Evolutionary conservation across 2,113 vertebrate genomes (phyloP).

Genomic region (Heterotilapia buettikoferi): DNA sequence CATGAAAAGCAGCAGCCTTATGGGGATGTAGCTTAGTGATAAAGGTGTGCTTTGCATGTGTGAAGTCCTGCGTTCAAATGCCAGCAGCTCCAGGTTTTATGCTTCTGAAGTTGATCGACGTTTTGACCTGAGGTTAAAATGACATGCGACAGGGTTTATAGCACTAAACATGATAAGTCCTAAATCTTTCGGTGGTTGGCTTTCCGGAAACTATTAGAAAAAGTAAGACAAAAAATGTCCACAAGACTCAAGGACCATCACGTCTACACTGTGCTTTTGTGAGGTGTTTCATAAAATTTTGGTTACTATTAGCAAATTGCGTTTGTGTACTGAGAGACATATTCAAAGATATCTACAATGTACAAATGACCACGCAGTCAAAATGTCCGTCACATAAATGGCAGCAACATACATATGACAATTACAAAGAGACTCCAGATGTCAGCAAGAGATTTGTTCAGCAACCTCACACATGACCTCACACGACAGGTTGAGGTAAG

Average conservation of each 20-base stretch:
- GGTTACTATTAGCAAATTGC: not conserved
- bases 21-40: too few relatives aligned
- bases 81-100: not conserved
- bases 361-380: not conserved
- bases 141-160: not conserved
- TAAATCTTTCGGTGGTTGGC: not conserved
- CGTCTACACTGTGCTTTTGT: not conserved
- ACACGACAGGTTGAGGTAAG: not conserved
- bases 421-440: not conserved
- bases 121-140: not conserved
- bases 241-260: not conserved
- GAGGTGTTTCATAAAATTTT: fast-evolving
- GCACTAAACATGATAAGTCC: fast-evolving
- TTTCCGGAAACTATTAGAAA: not conserved
- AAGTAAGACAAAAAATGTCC: not conserved
- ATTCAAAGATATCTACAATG: not conserved
- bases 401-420: fast-evolving
- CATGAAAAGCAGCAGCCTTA: not conserved
- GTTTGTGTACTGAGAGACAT: not conserved
- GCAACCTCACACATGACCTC: fast-evolving
- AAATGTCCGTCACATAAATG: not conserved
- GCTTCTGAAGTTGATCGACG: not conserved
- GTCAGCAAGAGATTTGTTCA: not conserved
- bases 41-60: not conserved
- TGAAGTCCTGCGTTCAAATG: not conserved